Evolutionary conservation across 2,113 vertebrate genomes (phyloP).

Genomic region (Macrotus californicus): DNA sequence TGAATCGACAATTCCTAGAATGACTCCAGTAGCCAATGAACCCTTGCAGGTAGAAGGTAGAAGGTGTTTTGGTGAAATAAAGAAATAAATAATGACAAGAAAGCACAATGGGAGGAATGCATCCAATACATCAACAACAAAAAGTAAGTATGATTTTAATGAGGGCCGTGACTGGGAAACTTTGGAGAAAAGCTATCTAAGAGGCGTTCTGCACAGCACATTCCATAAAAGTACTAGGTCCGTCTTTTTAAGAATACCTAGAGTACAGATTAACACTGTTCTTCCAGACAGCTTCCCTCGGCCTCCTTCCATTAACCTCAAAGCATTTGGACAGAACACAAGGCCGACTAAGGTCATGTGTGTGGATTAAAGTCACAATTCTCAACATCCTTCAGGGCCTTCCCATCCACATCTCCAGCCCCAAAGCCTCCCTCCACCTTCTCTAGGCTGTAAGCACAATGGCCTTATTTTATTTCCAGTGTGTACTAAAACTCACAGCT

Average conservation of each 20-base stretch:
- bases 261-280: background rate
- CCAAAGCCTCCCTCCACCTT: background rate
- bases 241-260: background rate
- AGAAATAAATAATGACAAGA: background rate
- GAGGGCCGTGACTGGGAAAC: background rate
- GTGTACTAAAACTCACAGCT: background rate
- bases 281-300: background rate
- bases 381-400: background rate
- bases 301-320: background rate
- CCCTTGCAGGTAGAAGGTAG: background rate
- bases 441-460: background rate
- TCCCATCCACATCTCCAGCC: fast-evolving
- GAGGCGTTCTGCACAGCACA: background rate
- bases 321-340: background rate
- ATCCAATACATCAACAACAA: background rate
- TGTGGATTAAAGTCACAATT: background rate
- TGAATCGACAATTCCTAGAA: background rate
- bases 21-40: background rate
- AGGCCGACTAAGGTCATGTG: background rate
- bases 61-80: background rate
- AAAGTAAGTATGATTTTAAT: background rate
- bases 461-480: background rate
- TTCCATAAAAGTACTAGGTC: background rate
- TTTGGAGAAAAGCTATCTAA: background rate
- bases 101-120: fast-evolving